Conservation (phyloP, 1,140 invertebrate species). For the Saccostrea glomerata region DNA sequence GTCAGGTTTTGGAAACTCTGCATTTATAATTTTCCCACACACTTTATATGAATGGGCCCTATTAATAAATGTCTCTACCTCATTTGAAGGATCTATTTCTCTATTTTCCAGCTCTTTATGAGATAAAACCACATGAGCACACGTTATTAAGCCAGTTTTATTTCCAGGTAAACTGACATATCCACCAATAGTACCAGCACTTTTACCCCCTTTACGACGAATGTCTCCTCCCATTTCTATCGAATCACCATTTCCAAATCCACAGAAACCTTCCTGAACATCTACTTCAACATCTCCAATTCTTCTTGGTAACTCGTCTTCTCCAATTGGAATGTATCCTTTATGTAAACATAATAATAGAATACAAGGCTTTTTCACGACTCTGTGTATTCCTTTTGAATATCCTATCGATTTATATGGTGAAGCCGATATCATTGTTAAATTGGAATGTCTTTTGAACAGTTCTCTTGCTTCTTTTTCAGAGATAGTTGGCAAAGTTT, state of each 20-base stretch:
- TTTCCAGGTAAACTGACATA: background rate
- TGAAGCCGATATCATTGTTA: background rate
- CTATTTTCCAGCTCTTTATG: background rate
- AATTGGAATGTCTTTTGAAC: background rate
- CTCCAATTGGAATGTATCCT: background rate
- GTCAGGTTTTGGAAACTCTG: background rate
- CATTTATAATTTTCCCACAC: background rate
- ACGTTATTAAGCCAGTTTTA: background rate
- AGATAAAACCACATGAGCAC: background rate
- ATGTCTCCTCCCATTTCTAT: background rate
- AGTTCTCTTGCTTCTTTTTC: background rate
- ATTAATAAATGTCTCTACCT: background rate
- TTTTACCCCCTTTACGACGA: background rate
- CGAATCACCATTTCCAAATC: background rate
- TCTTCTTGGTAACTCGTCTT: background rate
- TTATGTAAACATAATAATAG: background rate
- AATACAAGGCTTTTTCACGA: background rate
- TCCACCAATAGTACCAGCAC: background rate
- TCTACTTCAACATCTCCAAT: background rate
- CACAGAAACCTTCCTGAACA: background rate
- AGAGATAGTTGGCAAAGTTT: background rate
- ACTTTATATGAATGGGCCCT: background rate
- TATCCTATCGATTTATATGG: background rate
- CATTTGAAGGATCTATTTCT: background rate
- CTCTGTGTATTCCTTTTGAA: background rate